phyloP scores from a whole-genome alignment of 2,888 invertebrate genomes.

The Gari tellinella region DNA sequence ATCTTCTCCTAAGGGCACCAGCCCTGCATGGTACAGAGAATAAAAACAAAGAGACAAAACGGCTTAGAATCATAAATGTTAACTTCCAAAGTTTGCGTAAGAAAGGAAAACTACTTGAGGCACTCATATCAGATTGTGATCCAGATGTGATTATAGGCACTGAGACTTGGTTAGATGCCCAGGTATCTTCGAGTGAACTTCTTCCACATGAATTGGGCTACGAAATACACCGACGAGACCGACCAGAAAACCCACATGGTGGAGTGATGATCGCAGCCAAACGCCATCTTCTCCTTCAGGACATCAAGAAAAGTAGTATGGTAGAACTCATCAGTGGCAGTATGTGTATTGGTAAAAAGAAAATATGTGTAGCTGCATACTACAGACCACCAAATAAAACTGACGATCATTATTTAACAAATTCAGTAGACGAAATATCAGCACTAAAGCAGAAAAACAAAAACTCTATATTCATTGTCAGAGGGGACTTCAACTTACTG shows the following conservation, averaged over 20 bases:
- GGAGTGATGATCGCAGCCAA: conserved; percentile 15
- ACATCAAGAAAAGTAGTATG: not conserved
- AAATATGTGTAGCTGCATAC: conserved; percentile 16
- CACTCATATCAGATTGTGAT: conserved; percentile 2
- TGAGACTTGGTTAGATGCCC: conserved; percentile 1
- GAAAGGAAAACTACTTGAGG: conserved; percentile 24
- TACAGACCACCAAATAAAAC: conserved; percentile 32
- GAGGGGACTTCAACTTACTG: conserved; percentile 31
- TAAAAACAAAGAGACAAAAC: not conserved
- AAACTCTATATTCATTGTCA: not conserved
- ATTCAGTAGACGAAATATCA: conserved; percentile 2
- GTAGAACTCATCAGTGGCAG: not conserved
- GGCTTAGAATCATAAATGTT: conserved; percentile 16
- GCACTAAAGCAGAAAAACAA: not conserved
- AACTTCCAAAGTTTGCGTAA: conserved; percentile 35
- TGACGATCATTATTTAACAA: conserved; percentile 10
- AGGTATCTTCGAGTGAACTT: not conserved
- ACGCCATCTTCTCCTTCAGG: not conserved
- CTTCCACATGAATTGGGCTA: not conserved
- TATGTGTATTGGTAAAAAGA: not conserved
- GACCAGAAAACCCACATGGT: conserved; percentile 10
- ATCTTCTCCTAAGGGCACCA: too few relatives aligned
- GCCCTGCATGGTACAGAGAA: too few relatives aligned
- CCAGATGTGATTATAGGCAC: conserved; percentile 18
- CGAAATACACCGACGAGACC: not conserved